Base-by-base conservation (phyloP, 2,113 vertebrate genomes). In the Nothobranchius furzeri region DNA sequence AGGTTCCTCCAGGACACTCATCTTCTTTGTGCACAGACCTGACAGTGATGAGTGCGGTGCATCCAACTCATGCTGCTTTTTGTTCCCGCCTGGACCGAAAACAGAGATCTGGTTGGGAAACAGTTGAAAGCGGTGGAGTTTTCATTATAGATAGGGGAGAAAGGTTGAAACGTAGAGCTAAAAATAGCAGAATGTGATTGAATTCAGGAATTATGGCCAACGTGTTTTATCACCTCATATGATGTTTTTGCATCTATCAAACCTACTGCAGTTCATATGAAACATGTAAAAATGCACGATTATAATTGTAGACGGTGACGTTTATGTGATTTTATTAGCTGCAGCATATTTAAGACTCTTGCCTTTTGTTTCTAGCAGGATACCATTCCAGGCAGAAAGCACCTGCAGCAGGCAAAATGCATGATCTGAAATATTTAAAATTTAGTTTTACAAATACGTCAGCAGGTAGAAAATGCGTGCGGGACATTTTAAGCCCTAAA, bases 1-100 rank as follows among this genome's bases (percentile, higher is more conserved):
- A 56, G 69, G 72, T 79, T 76, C 75, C 79, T 83, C 75, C 62
- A 64, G 57, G 73, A 83, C 81, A 77, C 87, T 78, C 76, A 48
- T 81, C 75, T 77, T 82, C 83, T 80, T 79, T 57, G 51, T 25
- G 82, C 77, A 64, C 68, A 62, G 63, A 70, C 68, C 50, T 81
- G 83, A 84, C 69, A 68, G 68, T 7, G 12, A 62, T 20, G 37
- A 0, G 5, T 10, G 24, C 46, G 4, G 14, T 12, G 45, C 71
- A 30, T 60, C 56, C 63, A 13, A 57, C 59, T 80, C 67, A 5
- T 20, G 57, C 37, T 63, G 53, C 12, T 40, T 7, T 12, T 43
- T 35, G 52, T 59, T 46, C 60, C 53, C 20, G 7, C 35, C 48
- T 68, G 71, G 77, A 64, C 20, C 37, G 9, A 40, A 50, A 55